These are phyloP conservation scores for Peromyscus leucopus DNA, from an alignment of 2,113 vertebrate genomes.

Conservation along the genomic window DNA sequence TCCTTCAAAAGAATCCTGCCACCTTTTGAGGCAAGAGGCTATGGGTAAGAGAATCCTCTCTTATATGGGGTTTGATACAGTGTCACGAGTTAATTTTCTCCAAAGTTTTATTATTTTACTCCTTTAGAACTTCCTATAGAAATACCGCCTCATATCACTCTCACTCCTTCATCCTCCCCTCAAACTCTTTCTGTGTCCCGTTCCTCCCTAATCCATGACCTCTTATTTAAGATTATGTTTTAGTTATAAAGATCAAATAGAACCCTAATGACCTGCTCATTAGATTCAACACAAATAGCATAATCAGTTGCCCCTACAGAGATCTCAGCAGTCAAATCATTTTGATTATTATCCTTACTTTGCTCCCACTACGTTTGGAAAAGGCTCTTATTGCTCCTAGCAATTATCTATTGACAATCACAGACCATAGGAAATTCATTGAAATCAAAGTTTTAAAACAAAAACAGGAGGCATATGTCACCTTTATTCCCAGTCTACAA, in stretches of 20 bases:
- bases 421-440: background rate
- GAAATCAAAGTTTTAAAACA: slow-evolving; percentile 31
- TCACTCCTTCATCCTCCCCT: background rate
- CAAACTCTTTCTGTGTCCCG: background rate
- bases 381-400: background rate
- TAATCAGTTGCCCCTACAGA: background rate
- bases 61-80: background rate
- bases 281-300: background rate
- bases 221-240: slow-evolving; percentile 46
- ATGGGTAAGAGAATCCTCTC: background rate
- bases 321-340: background rate
- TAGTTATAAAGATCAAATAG: slow-evolving; percentile 8
- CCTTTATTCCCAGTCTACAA: background rate
- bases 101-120: background rate
- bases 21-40: background rate
- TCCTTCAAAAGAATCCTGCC: background rate
- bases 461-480: background rate
- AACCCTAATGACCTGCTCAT: background rate
- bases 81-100: background rate
- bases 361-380: background rate
- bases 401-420: background rate
- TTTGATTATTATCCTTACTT: background rate
- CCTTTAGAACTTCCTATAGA: background rate
- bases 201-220: background rate
- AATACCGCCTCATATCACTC: background rate